Percentiles rank a stretch among this genome's conserved stretches.
These are phyloP conservation scores for Lasioglossum leucozonium DNA, from an alignment of 2,888 invertebrate species.

Conservation along the genomic window DNA sequence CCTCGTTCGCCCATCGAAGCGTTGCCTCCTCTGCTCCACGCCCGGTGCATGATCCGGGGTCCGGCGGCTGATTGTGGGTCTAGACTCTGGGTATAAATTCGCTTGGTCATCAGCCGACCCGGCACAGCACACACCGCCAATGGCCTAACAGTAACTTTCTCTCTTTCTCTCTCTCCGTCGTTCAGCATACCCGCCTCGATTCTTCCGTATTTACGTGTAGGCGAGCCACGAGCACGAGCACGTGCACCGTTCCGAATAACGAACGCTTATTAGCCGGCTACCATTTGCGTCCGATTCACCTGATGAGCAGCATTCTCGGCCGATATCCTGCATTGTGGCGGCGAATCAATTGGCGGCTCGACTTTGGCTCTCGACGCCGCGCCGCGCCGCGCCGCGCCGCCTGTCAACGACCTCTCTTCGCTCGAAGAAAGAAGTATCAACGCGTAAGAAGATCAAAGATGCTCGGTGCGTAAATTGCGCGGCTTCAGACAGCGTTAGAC, in stretches of 20 bases:
- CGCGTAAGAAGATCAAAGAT: not conserved
- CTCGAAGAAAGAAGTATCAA: not conserved
- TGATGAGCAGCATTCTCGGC: slow-evolving; percentile 76
- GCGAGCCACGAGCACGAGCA: slow-evolving; percentile 45
- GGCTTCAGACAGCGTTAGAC: not conserved
- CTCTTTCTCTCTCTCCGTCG: slow-evolving; percentile 41
- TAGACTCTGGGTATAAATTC: slow-evolving; percentile 62
- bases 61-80: slow-evolving; percentile 44
- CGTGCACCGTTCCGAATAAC: slow-evolving; percentile 64
- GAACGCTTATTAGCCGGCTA: slow-evolving; percentile 75
- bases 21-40: slow-evolving; percentile 47
- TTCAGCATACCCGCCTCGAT: slow-evolving; percentile 10
- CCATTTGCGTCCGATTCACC: slow-evolving; percentile 80
- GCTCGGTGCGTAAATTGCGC: slow-evolving; percentile 28
- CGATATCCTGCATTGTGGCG: slow-evolving; percentile 64
- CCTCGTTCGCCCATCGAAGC: slow-evolving; percentile 42
- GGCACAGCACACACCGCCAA: slow-evolving; percentile 54
- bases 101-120: slow-evolving; percentile 67
- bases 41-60: slow-evolving; percentile 49
- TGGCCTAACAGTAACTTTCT: slow-evolving; percentile 71
- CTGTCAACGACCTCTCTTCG: not conserved
- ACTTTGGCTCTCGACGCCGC: slow-evolving; percentile 10
- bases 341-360: slow-evolving; percentile 66
- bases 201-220: slow-evolving; percentile 69
- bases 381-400: slow-evolving; percentile 23